phyloP scores from a whole-genome alignment of 2,888 invertebrate species.

The Orthosia gothica region DNA sequence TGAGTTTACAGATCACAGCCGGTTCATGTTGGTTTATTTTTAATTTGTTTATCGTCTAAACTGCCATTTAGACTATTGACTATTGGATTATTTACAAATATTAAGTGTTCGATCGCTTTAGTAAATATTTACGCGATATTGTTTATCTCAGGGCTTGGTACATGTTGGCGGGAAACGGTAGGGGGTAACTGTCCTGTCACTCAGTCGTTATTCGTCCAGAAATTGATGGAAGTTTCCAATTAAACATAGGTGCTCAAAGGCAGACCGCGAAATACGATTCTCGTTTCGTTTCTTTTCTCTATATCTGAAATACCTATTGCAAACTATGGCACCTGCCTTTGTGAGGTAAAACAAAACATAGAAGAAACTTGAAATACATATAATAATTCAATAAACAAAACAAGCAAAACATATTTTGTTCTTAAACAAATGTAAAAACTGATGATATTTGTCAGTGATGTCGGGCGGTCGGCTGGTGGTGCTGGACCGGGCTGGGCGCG shows the following conservation, averaged over 20 bases:
- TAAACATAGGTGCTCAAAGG: not conserved
- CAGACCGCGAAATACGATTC: not conserved
- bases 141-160: not conserved
- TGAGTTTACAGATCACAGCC: conserved; percentile 58
- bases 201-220: conserved; percentile 30
- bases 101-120: not conserved
- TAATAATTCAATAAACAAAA: not conserved
- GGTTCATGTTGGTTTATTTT: conserved; percentile 42
- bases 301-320: not conserved
- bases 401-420: not conserved
- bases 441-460: conserved; percentile 68
- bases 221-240: conserved; percentile 25
- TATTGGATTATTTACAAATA: not conserved
- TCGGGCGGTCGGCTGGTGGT: conserved; percentile 86
- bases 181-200: not conserved
- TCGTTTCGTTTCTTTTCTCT: not conserved
- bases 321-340: too few relatives aligned
- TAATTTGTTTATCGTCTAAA: not conserved
- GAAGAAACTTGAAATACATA: not conserved
- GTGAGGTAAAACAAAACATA: not conserved
- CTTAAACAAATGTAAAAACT: not conserved
- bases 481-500: conserved; percentile 83
- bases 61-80: not conserved
- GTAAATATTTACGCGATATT: not conserved
- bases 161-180: conserved; percentile 62